Evolutionary conservation across 30 jellyfish, hydroid and myxozoan genomes (phyloP), one percentile per base, ranked within the genome.

Genomic region (Aurelia sp.): DNA sequence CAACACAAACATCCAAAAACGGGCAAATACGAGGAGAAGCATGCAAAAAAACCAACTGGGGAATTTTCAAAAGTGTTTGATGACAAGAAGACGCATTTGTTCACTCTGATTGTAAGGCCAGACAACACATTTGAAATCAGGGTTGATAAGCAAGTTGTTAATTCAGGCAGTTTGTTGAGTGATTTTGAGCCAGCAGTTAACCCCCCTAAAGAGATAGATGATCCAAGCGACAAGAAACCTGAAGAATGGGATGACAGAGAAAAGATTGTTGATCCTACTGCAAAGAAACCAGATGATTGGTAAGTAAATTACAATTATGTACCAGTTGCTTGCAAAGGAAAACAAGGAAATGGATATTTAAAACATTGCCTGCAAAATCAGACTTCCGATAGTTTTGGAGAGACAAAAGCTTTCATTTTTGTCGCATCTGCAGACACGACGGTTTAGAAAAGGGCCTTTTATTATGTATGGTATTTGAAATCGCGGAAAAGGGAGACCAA

Each of bases 181-280:
- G 97, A 88, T 67, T 81, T 89, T 80, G 98, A 89, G 63, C 99
- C 99, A n/a, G 89, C 99, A 2, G 99, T 95, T 21, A 90, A 90
- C 58, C 99, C 99, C 52, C 91, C 97, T 3, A 71, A 27, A 38
- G 97, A 90, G 63, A 90, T 95, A 13, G 99, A 95, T 68, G 99
- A 95, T 77, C 99, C 99, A 13, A 89, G 76, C 13, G 99, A 95
- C 74, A 86, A 59, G 84, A 95, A 90, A 69, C 99, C 99, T 17
- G 97, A 90, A 21, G 98, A 90, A 51, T 95, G 99, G 99, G 99
- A 95, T 80, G 99, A 95, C 70, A 55, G 99, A 50, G 99, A 95
- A 78, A 80, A 90, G 75, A 95, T 95, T 64, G 90, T 85, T 41
- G 99, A 95, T 67, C 91, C 96, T 22, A 55, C 74, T 48, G 97